Evolutionary conservation across 2,113 vertebrate species (phyloP).

Genomic region (Tragelaphus buxtoni): DNA sequence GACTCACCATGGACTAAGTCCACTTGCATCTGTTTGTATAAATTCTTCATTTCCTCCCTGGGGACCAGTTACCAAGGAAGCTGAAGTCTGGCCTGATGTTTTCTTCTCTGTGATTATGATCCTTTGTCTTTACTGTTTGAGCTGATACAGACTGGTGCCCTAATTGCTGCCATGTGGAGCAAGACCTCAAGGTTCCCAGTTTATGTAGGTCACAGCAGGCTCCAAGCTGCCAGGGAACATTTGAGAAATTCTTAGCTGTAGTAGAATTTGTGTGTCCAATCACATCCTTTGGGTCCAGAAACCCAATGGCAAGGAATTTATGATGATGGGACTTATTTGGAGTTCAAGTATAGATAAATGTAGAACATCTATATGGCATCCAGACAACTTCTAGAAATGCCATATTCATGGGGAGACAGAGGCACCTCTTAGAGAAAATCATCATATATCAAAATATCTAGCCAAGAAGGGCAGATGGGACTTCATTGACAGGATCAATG

Average conservation of each 20-base stretch:
- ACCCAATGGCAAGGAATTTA: not conserved
- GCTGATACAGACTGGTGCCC: not conserved
- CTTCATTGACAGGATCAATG: not conserved
- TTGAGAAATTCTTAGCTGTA: not conserved
- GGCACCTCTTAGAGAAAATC: not conserved
- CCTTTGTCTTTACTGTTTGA: not conserved
- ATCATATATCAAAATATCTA: not conserved
- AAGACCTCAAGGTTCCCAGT: not conserved
- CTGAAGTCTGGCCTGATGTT: not conserved
- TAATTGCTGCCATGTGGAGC: not conserved
- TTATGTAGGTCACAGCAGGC: not conserved
- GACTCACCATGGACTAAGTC: too few relatives aligned
- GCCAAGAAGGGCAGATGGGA: not conserved
- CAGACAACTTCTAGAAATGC: not conserved
- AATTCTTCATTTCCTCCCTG: rapidly evolving
- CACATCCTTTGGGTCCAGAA: not conserved
- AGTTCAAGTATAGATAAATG: not conserved
- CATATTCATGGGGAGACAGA: not conserved
- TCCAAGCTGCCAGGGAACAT: not conserved
- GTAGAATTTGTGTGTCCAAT: not conserved
- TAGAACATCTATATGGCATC: not conserved
- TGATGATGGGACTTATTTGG: not conserved
- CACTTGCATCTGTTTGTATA: not conserved
- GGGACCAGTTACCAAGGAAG: not conserved
- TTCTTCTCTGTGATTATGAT: not conserved